phyloP scores from a whole-genome alignment of 2,113 vertebrate species.

The Scortum barcoo region DNA sequence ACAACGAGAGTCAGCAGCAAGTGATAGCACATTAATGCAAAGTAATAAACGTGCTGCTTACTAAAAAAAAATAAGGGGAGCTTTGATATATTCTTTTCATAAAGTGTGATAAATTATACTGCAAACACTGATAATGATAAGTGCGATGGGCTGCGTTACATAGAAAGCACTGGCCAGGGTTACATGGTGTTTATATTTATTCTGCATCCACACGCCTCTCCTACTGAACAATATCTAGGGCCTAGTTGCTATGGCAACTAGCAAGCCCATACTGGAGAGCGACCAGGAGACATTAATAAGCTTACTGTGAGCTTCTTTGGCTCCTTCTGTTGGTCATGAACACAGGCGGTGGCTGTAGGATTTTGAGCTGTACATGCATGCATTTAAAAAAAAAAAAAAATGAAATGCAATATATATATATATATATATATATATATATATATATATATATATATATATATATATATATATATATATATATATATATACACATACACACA shows the following conservation, averaged over 20 bases:
- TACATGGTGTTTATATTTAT: slow-evolving; percentile 64
- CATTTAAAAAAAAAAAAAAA: slow-evolving; percentile 19
- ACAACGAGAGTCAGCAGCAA: background rate
- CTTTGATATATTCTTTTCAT: background rate
- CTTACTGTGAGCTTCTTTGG: slow-evolving; percentile 77
- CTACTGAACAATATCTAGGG: slow-evolving; percentile 56
- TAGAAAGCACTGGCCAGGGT: slow-evolving; percentile 28
- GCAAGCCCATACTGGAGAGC: slow-evolving; percentile 69
- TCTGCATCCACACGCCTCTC: slow-evolving; percentile 49
- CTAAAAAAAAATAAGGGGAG: background rate
- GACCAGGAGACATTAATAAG: slow-evolving; percentile 78
- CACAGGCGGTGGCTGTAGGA: slow-evolving; percentile 11
- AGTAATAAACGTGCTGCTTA: slow-evolving; percentile 3
- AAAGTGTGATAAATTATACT: background rate
- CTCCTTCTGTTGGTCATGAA: slow-evolving; percentile 65
- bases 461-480: too few relatives aligned
- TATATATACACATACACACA: too few relatives aligned
- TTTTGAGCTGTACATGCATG: slow-evolving; percentile 25
- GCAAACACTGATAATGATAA: background rate
- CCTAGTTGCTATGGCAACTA: slow-evolving; percentile 83
- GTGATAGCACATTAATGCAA: background rate
- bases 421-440: too few relatives aligned
- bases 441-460: too few relatives aligned
- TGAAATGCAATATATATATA: too few relatives aligned
- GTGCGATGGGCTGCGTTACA: background rate